Evolutionary conservation across 1,140 invertebrate species (phyloP).

Genomic region (Triops longicaudatus): DNA sequence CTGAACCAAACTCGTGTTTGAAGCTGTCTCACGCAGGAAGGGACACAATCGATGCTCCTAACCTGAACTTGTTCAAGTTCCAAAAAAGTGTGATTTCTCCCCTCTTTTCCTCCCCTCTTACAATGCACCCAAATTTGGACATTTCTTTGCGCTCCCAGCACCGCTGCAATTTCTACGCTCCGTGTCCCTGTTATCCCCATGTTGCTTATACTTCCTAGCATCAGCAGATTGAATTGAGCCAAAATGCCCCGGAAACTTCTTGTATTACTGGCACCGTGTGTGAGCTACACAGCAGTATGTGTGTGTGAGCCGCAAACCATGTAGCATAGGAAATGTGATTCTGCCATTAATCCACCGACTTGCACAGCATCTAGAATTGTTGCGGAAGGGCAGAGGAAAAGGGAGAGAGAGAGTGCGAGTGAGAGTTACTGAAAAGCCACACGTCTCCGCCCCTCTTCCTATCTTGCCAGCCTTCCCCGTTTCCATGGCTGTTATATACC

Average conservation of each 20-base stretch:
- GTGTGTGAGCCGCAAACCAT: background rate
- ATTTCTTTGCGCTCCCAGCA: background rate
- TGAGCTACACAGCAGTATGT: too few species aligned
- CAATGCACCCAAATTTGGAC: slow-evolving; percentile 11
- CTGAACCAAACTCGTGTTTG: background rate
- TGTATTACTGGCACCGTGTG: too few species aligned
- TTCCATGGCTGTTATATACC: background rate
- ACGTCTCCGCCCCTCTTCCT: background rate
- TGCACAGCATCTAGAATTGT: background rate
- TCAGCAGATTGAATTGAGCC: slow-evolving; percentile 3
- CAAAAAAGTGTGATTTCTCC: background rate
- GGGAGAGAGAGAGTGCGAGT: background rate
- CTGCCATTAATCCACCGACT: slow-evolving; percentile 11
- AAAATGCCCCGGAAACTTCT: background rate
- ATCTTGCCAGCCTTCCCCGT: background rate
- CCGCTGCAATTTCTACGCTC: background rate
- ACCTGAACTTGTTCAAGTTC: background rate
- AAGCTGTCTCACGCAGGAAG: background rate
- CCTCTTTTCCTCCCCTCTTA: background rate
- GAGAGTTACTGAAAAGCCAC: background rate
- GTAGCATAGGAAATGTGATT: slow-evolving; percentile 3
- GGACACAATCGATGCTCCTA: background rate
- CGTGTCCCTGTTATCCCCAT: background rate
- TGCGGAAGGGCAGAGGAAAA: background rate
- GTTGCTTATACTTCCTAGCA: background rate